phyloP scores from a whole-genome alignment of 2,888 invertebrate species.

The Spodoptera littoralis region DNA sequence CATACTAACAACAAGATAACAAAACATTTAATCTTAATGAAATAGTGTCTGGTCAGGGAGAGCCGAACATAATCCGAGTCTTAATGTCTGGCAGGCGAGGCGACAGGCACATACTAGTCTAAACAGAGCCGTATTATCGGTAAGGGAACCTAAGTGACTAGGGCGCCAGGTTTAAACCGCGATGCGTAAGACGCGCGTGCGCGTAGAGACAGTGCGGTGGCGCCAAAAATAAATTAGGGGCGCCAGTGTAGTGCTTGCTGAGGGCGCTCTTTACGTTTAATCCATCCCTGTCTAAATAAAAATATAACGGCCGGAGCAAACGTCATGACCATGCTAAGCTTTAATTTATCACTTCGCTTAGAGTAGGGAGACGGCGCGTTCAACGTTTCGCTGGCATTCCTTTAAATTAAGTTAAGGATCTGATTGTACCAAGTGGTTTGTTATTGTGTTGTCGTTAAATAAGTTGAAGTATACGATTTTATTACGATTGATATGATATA shows the following conservation, averaged over 20 bases:
- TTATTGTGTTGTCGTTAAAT: neutral
- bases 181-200: too few relatives aligned
- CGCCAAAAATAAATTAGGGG: too few relatives aligned
- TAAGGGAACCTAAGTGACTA: too few relatives aligned
- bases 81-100: slow-evolving; percentile 40
- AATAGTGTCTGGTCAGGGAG: slow-evolving; percentile 39
- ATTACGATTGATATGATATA: too few relatives aligned
- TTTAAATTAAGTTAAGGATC: slow-evolving; percentile 8
- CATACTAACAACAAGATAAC: slow-evolving; percentile 5
- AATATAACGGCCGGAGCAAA: slow-evolving; percentile 55
- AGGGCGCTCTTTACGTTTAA: too few relatives aligned
- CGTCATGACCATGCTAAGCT: slow-evolving; percentile 62
- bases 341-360: slow-evolving; percentile 64
- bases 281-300: slow-evolving; percentile 43
- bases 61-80: slow-evolving; percentile 49
- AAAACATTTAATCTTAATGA: slow-evolving; percentile 45
- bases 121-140: too few relatives aligned
- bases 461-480: too few relatives aligned
- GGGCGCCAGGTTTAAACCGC: too few relatives aligned
- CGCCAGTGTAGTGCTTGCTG: too few relatives aligned
- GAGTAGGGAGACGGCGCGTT: slow-evolving; percentile 29
- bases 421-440: neutral
- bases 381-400: slow-evolving; percentile 6
- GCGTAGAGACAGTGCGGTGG: too few relatives aligned
- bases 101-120: slow-evolving; percentile 35